Evolutionary conservation across 2,888 invertebrate species (phyloP).

Genomic region (Cheilosia vulpina): DNA sequence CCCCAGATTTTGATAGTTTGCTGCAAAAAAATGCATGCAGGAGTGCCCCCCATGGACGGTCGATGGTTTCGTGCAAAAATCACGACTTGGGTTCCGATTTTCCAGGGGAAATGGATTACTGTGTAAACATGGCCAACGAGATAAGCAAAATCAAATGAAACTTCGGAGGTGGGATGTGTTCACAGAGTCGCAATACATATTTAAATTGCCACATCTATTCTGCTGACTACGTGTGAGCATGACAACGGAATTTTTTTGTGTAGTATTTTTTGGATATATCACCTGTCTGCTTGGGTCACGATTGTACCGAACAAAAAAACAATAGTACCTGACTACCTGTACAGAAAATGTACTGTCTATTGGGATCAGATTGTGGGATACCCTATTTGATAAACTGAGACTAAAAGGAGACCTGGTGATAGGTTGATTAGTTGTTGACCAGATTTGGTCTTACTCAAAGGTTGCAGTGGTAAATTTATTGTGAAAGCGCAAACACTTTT

Average conservation of each 20-base stretch:
- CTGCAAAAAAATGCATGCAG: conserved; percentile 22
- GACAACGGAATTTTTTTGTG: not conserved
- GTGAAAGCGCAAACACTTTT: too few relatives aligned
- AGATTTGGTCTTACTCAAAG: too few relatives aligned
- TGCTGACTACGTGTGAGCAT: conserved; percentile 30
- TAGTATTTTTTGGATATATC: conserved; percentile 9
- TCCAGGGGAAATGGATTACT: conserved; percentile 41
- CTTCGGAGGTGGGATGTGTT: conserved; percentile 23
- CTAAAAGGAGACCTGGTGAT: not conserved
- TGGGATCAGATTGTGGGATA: not conserved
- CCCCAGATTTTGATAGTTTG: conserved; percentile 71
- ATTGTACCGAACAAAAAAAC: not conserved
- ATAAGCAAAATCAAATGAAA: conserved; percentile 43
- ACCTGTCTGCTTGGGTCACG: conserved; percentile 49
- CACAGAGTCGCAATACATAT: conserved; percentile 8
- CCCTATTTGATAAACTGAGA: not conserved
- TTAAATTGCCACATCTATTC: conserved; percentile 40
- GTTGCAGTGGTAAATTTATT: too few relatives aligned
- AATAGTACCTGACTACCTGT: too few relatives aligned
- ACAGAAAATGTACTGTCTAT: not conserved
- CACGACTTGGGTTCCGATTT: conserved; percentile 54
- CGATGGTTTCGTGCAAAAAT: conserved; percentile 43
- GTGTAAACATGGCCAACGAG: conserved; percentile 30
- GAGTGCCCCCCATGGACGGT: conserved; percentile 43
- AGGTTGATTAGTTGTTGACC: too few relatives aligned